A percentile compares a stretch with the other conserved stretches of the same genome.
These are phyloP conservation scores for Felis catus DNA, from an alignment of 2,113 vertebrate genomes.

Conservation along the genomic window DNA sequence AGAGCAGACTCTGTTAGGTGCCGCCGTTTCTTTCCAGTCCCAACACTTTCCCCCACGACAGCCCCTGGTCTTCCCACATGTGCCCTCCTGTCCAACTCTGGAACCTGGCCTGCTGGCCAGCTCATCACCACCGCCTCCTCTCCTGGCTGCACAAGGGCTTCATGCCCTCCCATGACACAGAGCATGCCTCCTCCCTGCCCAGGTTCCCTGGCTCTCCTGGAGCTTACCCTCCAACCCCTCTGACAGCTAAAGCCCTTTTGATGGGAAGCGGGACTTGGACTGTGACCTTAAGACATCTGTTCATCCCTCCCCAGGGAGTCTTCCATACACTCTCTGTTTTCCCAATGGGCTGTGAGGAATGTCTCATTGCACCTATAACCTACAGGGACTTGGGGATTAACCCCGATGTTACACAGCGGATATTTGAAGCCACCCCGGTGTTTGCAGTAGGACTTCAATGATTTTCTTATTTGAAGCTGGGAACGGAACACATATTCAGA, in stretches of 20 bases:
- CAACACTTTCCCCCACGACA: background rate
- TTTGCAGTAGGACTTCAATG: no score
- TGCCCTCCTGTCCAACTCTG: background rate
- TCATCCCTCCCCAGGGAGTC: no score
- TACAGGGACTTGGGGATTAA: no score
- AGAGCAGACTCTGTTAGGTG: background rate
- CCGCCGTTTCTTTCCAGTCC: background rate
- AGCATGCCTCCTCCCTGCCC: background rate
- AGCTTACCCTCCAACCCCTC: background rate
- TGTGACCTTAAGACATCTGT: background rate
- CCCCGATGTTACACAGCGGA: no score
- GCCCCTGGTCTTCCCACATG: background rate
- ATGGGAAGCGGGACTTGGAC: background rate
- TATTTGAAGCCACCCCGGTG: no score
- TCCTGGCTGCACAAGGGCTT: background rate
- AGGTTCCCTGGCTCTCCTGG: background rate
- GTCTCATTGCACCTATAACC: no score
- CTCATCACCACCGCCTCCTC: background rate
- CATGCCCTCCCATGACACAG: background rate
- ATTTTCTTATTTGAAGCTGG: no score
- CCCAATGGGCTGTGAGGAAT: no score
- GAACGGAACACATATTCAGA: no score
- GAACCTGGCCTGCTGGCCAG: background rate
- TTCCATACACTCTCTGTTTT: no score
- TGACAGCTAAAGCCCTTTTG: background rate